Base-by-base conservation (phyloP, 2,888 invertebrate genomes). In the Catocala fraxini region DNA sequence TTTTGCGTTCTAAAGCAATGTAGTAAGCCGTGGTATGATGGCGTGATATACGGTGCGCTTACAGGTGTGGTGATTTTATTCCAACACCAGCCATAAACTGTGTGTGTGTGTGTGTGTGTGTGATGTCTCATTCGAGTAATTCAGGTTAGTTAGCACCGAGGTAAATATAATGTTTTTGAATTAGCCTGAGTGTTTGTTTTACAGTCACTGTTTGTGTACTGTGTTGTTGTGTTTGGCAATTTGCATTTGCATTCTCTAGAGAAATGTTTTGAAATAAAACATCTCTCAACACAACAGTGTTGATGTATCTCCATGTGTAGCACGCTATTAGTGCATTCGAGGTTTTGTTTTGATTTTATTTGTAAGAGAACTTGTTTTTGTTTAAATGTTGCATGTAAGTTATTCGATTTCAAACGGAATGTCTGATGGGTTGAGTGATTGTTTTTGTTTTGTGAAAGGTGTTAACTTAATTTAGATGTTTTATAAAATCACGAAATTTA, bases 121-220 rank as follows among this genome's bases (percentile, higher is more conserved):
- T 56, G 12, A 48, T 53, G 34, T 61, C 47, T 48, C 33, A 56
- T 61, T 56, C 56, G 34, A 47, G 35, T 63, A 58, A 63, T 63
- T 54, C 57, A 63, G 58, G 54, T 63, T 63, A 63, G 63, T 63
- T 63, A 58, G 53, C 46, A 33, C 35, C 4, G 11, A 56, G 46
- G 51, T 53, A 62, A 56, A 62, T 62, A 62, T 62, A 52, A 56
- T 56, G 56, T 56, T 61, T 61, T 61, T 46, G 52, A 61, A 61
- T 61, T 56, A 61, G 47, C 15, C 46, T 33, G 48, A 57, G 52
- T 57, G 43, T 62, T 56, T 62, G 57, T 57, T 53, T 56, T 59
- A 42, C 35, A 11, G 45, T 25, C 57, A 43, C 12, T 57, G 41
- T 57, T 61, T 61, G 47, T 61, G 51, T 55, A 11, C 35, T 9